Conservation (phyloP, 2,888 invertebrate genomes). For the Incurvaria masculella region DNA sequence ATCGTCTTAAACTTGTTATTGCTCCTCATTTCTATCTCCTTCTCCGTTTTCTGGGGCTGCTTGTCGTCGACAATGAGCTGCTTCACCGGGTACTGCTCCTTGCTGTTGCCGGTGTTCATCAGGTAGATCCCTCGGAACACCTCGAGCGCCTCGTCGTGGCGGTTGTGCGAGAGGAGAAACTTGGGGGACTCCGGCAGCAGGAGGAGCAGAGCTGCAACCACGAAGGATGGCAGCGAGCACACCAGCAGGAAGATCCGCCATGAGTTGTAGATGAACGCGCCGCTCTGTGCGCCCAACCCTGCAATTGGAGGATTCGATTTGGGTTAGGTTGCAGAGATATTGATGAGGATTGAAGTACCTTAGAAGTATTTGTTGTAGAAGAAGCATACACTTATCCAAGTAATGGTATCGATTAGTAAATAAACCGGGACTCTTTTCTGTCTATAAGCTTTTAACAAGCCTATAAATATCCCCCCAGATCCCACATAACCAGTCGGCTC, state of each 20-base stretch:
- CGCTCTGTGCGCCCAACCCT: constrained; percentile 67
- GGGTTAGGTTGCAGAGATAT: too few relatives aligned
- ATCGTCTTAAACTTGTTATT: constrained; percentile 70
- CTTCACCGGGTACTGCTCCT: constrained; percentile 74
- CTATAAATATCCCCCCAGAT: not conserved
- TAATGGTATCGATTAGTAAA: too few relatives aligned
- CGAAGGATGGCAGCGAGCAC: constrained; percentile 84
- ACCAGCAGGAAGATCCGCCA: constrained; percentile 90
- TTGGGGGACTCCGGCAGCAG: constrained; percentile 90
- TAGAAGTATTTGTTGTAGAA: not conserved
- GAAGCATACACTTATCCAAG: not conserved
- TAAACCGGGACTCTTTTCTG: too few relatives aligned
- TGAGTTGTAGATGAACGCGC: constrained; percentile 78
- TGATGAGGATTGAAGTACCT: constrained; percentile 1
- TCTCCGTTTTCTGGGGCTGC: constrained; percentile 53
- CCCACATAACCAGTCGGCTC: not conserved
- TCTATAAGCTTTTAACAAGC: too few relatives aligned
- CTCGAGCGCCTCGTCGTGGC: constrained; percentile 75
- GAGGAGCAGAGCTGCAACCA: constrained; percentile 79
- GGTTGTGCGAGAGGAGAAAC: constrained; percentile 76
- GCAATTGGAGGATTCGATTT: constrained; percentile 16
- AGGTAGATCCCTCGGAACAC: constrained; percentile 80
- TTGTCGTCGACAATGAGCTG: constrained; percentile 63
- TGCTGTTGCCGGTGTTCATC: constrained; percentile 74
- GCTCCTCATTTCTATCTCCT: constrained; percentile 57